These are phyloP conservation scores for Colinus virginianus DNA, from an alignment of 2,113 vertebrate species.

Conservation along the genomic window DNA sequence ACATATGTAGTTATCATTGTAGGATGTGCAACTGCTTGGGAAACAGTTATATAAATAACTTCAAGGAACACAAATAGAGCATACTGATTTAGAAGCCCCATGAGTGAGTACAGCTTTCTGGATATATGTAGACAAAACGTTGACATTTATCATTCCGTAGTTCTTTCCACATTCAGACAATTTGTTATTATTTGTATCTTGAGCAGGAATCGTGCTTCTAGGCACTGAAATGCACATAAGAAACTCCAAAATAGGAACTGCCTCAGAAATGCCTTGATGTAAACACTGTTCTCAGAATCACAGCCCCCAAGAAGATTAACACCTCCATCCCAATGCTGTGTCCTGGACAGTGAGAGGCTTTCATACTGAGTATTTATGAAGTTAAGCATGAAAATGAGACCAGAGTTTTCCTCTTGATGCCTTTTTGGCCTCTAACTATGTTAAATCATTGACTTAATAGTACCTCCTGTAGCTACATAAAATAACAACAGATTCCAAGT, in stretches of 20 bases:
- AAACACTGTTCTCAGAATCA: background rate
- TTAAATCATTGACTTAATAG: background rate
- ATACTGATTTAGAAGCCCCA: slow-evolving; percentile 27
- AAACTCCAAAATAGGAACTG: background rate
- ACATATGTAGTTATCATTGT: slow-evolving; percentile 35
- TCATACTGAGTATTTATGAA: background rate
- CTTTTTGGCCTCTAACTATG: background rate
- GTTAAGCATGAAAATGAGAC: background rate
- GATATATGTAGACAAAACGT: background rate
- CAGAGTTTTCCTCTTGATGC: background rate
- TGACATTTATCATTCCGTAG: slow-evolving; percentile 22
- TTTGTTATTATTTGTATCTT: slow-evolving; percentile 11
- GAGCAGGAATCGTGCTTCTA: background rate
- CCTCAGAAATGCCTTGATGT: background rate
- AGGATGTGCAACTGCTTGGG: slow-evolving; percentile 33
- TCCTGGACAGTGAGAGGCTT: background rate
- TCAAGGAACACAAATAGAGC: slow-evolving; percentile 22
- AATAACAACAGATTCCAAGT: background rate
- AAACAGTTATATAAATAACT: slow-evolving; percentile 54
- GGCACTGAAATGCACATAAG: background rate
- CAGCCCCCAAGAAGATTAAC: background rate
- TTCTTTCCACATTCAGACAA: background rate
- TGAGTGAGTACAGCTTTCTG: slow-evolving; percentile 7
- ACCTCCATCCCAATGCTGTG: background rate
- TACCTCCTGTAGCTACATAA: background rate